Base-by-base conservation (phyloP, 2,797 vertebrate genomes). In the Echeneis naucrates region DNA sequence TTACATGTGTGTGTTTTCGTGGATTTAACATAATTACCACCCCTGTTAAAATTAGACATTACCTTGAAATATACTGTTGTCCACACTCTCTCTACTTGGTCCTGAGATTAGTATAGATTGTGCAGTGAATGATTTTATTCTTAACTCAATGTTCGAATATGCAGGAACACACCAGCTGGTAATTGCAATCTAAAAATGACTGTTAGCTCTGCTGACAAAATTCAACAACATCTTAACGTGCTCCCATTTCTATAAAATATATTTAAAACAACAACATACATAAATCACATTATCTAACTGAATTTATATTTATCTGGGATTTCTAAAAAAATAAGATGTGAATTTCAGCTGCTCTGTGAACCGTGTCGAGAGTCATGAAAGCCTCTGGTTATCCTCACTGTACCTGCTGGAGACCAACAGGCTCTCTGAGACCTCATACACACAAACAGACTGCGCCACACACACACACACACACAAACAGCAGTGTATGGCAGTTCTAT, bases 401-500 rank as follows among this genome's bases (percentile, higher is more conserved):
- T 88, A 87, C 84, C 78, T 77, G 85, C 77, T 59, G 24, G 55
- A 72, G 65, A 86, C 84, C 73, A 78, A 68, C 75, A 64, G 80
- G 81, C 81, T 81, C 77, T 48, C 76, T 47, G 75, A 85, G 79
- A 87, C 87, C 60, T 77, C 84, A 78, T 77, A 64, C 84, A 88
- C 63, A 85, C 81, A 89, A 81, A 89, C 81, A 86, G 45, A 33
- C 72, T 48, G 40, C 37, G 66, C 23, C 13, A 51, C 61, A 40
- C 68, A 52, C 71, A 37, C 74, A 44, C 51, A 60, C 69, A 75
- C 68, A 76, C 61, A 82, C 69, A 81, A 42, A 79, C 68, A 78
- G 75, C 58, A 67, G 62, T 75, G 87, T 60, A 74, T 89, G 88
- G 91, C 93, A 88, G 89, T 86, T 94, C 92, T 91, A 93, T 94